Conservation (phyloP, 2,888 invertebrate genomes). For the Acrocyrtus sp. region DNA sequence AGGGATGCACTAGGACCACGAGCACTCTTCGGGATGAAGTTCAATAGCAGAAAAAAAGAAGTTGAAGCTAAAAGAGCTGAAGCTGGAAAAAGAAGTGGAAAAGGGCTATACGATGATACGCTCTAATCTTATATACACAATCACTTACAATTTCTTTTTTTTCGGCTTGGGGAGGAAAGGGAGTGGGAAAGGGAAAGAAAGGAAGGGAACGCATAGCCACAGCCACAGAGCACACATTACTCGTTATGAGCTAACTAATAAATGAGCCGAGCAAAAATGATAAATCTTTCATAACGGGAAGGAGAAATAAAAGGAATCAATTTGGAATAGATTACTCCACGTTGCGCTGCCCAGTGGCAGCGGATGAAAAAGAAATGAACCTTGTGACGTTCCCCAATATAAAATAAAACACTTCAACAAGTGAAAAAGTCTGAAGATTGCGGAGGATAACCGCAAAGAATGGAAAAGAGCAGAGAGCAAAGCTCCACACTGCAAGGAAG, state of each 20-base stretch:
- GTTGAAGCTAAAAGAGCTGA: conserved; percentile 6
- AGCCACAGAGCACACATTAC: not conserved
- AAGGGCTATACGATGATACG: conserved; percentile 1
- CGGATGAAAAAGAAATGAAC: conserved; percentile 17
- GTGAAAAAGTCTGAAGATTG: no score
- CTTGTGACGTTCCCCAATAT: conserved; percentile 5
- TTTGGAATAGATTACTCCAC: conserved; percentile 52
- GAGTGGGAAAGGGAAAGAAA: no score
- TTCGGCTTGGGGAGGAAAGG: not conserved
- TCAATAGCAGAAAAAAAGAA: no score
- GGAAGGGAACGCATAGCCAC: no score
- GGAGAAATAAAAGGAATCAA: conserved; percentile 49
- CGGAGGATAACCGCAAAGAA: no score
- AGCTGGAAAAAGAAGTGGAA: conserved; percentile 14
- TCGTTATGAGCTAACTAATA: conserved; percentile 49
- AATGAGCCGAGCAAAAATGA: conserved; percentile 56
- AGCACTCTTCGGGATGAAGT: conserved; percentile 8
- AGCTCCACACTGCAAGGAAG: no score
- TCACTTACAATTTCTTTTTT: not conserved
- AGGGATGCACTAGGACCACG: no score
- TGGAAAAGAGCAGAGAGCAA: no score
- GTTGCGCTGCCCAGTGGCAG: no score
- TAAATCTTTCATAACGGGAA: conserved; percentile 48
- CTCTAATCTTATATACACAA: not conserved
- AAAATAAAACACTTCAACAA: conserved; percentile 33